Base-by-base conservation (phyloP, 2,797 vertebrate genomes). In the Meda fulgida region DNA sequence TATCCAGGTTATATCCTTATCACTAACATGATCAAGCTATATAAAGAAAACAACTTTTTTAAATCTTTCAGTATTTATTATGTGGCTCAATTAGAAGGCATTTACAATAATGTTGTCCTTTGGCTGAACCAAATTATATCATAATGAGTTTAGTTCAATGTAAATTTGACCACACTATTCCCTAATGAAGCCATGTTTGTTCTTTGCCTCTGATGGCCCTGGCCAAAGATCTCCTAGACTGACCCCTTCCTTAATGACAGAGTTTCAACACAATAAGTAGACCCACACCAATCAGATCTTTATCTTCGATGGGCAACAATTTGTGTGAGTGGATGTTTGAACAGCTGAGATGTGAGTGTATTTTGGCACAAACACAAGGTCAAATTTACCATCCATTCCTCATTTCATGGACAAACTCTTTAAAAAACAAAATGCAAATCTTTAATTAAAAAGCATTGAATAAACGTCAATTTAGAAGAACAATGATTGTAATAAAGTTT, bases 281-380 rank as follows among this genome's bases (percentile, higher is more conserved):
- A 58, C 51, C 26, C 72, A 43, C 19, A 82, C 13, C 29, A 58
- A 34, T n/a, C 55, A 86, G 78, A 88, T 83, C 55, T 86, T 76
- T 82, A 88, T 90, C 84, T 85, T 43, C 76, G 21, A 70, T 75
- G 63, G 51, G 40, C 75, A 87, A 81, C 53, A 34, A 70, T 67
- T 46, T 19, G 55, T 63, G 11, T 36, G 29, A 69, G 36, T 87
- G 72, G 21, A 48, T 86, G 76, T 89, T 87, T 89, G 58, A 70
- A 81, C 88, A 90, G 88, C 67, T 66, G 86, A 87, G 34, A 2
- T 29, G 51, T 43, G 18, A 65, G 34, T 87, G 73, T 78, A 53
- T 53, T 48, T 81, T 84, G 83, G 72, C 46, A 10, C 51, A 67
- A 31, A 43, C n/a, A 63, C 40, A 6, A 14, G 34, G 85, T 87